Evolutionary conservation across 2,888 invertebrate genomes (phyloP).

Genomic region (Pollenia amentaria): DNA sequence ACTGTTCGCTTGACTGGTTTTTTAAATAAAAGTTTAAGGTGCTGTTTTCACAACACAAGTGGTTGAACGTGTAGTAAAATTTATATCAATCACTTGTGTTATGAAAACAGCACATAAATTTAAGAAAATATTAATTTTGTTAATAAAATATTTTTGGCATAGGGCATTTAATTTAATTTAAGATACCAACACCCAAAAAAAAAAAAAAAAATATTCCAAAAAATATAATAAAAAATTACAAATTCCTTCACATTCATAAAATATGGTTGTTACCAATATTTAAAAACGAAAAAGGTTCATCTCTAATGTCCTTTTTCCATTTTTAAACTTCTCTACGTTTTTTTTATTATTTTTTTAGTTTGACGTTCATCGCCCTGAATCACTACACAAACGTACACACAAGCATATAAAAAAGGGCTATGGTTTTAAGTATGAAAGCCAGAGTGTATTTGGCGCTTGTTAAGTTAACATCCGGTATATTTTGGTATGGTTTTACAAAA

Average conservation of each 20-base stretch:
- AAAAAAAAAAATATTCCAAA: not conserved
- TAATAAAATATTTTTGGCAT: too few species aligned
- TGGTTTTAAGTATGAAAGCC: not conserved
- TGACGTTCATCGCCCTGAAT: constrained; percentile 9
- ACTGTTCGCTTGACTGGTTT: too few species aligned
- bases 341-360: not conserved
- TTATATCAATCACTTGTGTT: too few species aligned
- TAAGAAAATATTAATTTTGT: too few species aligned
- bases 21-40: too few species aligned
- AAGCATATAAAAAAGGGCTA: not conserved
- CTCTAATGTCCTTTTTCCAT: not conserved
- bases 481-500: constrained; percentile 52
- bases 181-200: too few species aligned
- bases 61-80: too few species aligned
- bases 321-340: not conserved
- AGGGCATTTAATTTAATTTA: too few species aligned
- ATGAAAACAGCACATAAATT: too few species aligned
- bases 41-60: too few species aligned
- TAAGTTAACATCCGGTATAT: constrained; percentile 62
- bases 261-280: constrained; percentile 35
- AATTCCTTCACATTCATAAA: constrained; percentile 22
- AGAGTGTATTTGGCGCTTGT: constrained; percentile 41
- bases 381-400: not conserved
- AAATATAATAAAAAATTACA: not conserved
- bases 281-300: constrained; percentile 19